phyloP scores from a whole-genome alignment of 2,797 vertebrate genomes.

The Karalla daura region DNA sequence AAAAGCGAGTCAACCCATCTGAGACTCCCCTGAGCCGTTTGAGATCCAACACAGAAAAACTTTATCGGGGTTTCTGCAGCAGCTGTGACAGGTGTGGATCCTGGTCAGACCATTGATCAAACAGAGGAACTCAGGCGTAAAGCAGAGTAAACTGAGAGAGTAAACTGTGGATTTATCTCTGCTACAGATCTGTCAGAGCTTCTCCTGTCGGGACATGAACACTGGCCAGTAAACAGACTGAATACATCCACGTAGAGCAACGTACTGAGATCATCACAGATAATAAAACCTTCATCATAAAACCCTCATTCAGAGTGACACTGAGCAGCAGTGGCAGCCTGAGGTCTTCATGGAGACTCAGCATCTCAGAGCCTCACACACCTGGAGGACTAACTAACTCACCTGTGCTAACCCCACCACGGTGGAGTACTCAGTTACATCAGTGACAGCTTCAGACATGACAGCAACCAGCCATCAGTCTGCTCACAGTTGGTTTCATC shows the following conservation, averaged over 20 bases:
- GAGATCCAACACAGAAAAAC: constrained; percentile 6
- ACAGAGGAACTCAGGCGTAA: constrained; percentile 15
- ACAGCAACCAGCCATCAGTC: too few species aligned
- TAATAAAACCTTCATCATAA: too few species aligned
- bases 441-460: constrained; percentile 74
- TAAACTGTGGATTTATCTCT: constrained; percentile 29
- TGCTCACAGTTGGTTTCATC: constrained; percentile 58
- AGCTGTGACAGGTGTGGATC: constrained; percentile 14
- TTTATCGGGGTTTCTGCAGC: constrained; percentile 2
- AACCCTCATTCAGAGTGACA: neutral
- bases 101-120: constrained; percentile 17
- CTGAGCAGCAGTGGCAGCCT: constrained; percentile 12
- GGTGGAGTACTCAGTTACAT: constrained; percentile 52
- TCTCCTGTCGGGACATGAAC: constrained; percentile 45
- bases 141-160: constrained; percentile 11
- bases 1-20: neutral
- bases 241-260: too few species aligned
- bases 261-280: too few species aligned
- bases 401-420: constrained; percentile 56
- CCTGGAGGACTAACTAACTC: constrained; percentile 43
- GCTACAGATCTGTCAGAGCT: constrained; percentile 29
- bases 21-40: neutral
- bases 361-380: constrained; percentile 21
- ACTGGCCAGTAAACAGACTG: too few species aligned
- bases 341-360: constrained; percentile 42